These are phyloP conservation scores for Peromyscus eremicus DNA, from an alignment of 2,797 vertebrate genomes.

Conservation along the genomic window DNA sequence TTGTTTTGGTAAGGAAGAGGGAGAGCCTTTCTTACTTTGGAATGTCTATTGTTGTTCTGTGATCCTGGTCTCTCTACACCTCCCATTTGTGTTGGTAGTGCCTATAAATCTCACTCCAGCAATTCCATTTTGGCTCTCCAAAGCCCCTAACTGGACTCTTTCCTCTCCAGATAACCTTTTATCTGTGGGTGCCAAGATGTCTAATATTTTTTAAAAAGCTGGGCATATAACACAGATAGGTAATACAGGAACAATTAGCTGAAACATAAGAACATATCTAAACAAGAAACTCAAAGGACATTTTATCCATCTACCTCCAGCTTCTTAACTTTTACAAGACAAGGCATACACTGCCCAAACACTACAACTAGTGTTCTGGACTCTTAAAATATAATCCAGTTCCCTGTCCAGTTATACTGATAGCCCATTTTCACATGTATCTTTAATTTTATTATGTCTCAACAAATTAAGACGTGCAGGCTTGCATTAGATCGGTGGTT, in stretches of 20 bases:
- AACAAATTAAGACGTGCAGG: slow-evolving; percentile 39
- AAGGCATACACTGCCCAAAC: neutral
- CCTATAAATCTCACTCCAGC: neutral
- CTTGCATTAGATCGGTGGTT: neutral
- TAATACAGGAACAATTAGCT: neutral
- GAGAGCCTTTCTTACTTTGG: neutral
- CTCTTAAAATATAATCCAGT: neutral
- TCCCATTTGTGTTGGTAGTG: neutral
- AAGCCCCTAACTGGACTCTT: neutral
- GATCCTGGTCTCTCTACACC: neutral
- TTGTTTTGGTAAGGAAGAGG: neutral
- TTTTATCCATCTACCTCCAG: neutral
- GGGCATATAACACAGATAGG: neutral
- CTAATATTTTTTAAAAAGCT: slow-evolving; percentile 8
- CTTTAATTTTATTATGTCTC: slow-evolving; percentile 29
- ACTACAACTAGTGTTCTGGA: neutral
- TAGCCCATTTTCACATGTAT: neutral
- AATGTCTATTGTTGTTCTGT: neutral
- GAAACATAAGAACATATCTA: neutral
- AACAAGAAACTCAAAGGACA: neutral
- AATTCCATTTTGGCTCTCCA: neutral
- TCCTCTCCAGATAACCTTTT: neutral
- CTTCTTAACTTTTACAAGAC: slow-evolving; percentile 33
- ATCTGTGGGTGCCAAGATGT: neutral
- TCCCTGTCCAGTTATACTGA: neutral